Percentiles rank a stretch among this genome's conserved stretches.
Conservation (phyloP, 2,888 invertebrate genomes). For the Melinaea menophilus region DNA sequence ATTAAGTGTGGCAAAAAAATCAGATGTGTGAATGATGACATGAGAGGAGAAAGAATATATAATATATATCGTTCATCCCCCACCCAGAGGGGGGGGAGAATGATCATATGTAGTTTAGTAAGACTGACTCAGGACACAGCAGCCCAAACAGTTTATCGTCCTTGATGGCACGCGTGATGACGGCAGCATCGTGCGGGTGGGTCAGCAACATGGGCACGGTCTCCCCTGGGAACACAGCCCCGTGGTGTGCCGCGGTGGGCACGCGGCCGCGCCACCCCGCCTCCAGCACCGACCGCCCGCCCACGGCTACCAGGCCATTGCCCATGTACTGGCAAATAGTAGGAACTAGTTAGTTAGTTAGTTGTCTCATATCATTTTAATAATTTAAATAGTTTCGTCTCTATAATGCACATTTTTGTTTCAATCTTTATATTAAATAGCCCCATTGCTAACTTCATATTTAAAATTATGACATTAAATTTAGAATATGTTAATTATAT, state of each 20-base stretch:
- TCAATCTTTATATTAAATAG: too few species aligned
- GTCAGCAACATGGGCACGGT: constrained; percentile 66
- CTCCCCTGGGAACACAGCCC: constrained; percentile 70
- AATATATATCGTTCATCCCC: neutral
- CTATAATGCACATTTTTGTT: too few species aligned
- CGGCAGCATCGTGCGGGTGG: constrained; percentile 41
- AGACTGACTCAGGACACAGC: constrained; percentile 60
- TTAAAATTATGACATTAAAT: too few species aligned
- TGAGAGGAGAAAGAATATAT: neutral
- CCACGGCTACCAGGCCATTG: constrained; percentile 43
- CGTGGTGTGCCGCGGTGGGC: constrained; percentile 55
- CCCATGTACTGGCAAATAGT: constrained; percentile 60
- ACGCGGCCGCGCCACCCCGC: constrained; percentile 62
- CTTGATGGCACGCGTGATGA: constrained; percentile 43
- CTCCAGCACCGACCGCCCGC: constrained; percentile 60
- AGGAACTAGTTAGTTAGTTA: neutral
- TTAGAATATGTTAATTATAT: too few species aligned
- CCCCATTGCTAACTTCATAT: too few species aligned
- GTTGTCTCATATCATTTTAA: too few species aligned
- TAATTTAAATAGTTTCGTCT: too few species aligned
- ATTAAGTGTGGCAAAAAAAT: too few species aligned
- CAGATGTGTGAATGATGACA: too few species aligned
- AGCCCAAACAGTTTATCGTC: constrained; percentile 62
- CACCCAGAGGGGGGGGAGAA: neutral
- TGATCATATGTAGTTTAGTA: neutral